phyloP scores from a whole-genome alignment of 30 jellyfish, hydroid and myxozoan genomes.

The Pseudorhiza aurosa region DNA sequence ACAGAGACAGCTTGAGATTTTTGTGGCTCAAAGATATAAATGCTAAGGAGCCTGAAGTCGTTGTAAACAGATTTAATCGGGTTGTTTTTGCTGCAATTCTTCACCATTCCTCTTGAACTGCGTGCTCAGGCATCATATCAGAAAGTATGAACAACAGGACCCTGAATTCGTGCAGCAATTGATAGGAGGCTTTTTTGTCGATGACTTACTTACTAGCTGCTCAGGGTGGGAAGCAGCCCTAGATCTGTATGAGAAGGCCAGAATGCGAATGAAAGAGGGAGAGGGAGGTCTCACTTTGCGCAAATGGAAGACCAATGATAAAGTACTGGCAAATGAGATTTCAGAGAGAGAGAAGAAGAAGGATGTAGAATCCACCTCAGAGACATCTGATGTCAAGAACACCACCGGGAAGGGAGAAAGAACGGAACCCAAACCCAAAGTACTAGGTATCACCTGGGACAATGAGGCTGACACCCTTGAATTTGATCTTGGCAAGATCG shows the following conservation, averaged over 20 bases:
- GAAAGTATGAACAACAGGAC: conserved; percentile 42
- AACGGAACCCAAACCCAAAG: conserved; percentile 17
- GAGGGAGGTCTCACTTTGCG: conserved; percentile 50
- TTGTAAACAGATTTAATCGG: conserved; percentile 10
- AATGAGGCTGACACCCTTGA: conserved; percentile 26
- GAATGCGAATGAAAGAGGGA: conserved; percentile 43
- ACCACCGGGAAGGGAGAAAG: conserved; percentile 11
- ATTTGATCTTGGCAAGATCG: conserved; percentile 22
- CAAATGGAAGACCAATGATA: conserved; percentile 58
- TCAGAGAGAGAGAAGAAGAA: conserved; percentile 7
- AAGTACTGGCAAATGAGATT: conserved; percentile 31
- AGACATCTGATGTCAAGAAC: conserved; percentile 43
- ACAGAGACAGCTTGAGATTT: conserved; percentile 55
- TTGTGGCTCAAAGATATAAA: conserved; percentile 42
- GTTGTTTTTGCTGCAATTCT: conserved; percentile 26
- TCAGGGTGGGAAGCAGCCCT: conserved; percentile 5
- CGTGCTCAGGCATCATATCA: conserved; percentile 43
- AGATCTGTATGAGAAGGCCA: conserved; percentile 59
- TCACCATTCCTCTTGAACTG: conserved; percentile 40
- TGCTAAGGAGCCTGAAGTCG: conserved; percentile 25
- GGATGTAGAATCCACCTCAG: conserved; percentile 2
- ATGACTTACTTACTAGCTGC: conserved; percentile 48
- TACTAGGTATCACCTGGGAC: conserved; percentile 47
- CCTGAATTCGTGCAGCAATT: conserved; percentile 31
- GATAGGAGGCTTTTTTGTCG: conserved; percentile 54